Conservation (phyloP, 2,888 invertebrate genomes). For the Aphidius colemani region DNA sequence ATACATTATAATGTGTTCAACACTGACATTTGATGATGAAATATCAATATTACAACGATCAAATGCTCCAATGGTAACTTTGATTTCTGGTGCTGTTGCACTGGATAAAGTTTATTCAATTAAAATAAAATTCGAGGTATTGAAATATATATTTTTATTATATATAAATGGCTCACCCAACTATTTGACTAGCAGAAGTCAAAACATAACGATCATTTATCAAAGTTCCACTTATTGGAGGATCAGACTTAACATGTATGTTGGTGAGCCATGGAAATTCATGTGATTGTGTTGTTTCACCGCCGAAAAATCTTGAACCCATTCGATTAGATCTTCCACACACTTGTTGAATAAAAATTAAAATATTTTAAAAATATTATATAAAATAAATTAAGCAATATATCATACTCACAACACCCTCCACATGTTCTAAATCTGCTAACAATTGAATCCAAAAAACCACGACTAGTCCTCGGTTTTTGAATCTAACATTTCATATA, state of each 20-base stretch:
- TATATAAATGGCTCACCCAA: constrained; percentile 56
- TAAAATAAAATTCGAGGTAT: background rate
- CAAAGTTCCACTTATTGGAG: constrained; percentile 61
- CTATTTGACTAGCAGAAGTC: constrained; percentile 63
- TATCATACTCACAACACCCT: constrained; percentile 46
- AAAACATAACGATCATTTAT: constrained; percentile 67
- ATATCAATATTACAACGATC: constrained; percentile 63
- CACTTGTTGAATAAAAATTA: constrained; percentile 45
- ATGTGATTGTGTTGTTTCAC: constrained; percentile 61
- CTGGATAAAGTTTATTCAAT: constrained; percentile 32
- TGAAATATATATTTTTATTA: constrained; percentile 1
- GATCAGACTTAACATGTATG: constrained; percentile 57
- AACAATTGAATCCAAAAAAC: constrained; percentile 48
- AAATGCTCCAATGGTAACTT: constrained; percentile 64
- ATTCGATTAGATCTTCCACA: constrained; percentile 62
- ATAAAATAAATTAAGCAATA: constrained; percentile 1
- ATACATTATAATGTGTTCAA: constrained; percentile 63
- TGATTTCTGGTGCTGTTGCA: constrained; percentile 56
- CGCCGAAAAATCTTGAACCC: constrained; percentile 59
- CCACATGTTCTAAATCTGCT: constrained; percentile 50
- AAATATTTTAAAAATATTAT: background rate
- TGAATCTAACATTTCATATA: constrained; percentile 6
- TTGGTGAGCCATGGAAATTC: constrained; percentile 66
- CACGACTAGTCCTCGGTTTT: constrained; percentile 39
- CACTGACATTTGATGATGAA: constrained; percentile 62